Percentiles rank a stretch among this genome's conserved stretches.
phyloP scores from a whole-genome alignment of 37 sponge, comb jelly and placozoan species.

The Cliona cf. orientalis region DNA sequence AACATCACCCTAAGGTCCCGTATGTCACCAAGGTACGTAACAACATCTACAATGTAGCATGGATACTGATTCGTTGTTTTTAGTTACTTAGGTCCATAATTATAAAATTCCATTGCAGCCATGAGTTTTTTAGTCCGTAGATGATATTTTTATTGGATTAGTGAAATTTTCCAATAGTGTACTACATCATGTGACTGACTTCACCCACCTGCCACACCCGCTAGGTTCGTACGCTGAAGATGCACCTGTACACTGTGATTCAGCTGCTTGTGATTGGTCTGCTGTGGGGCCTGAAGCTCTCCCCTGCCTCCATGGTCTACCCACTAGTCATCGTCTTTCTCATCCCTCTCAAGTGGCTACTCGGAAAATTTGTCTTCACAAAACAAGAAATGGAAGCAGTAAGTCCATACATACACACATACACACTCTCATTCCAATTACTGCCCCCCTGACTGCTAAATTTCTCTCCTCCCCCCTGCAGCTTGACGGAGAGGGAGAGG shows the following conservation, averaged over 20 bases:
- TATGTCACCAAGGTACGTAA: slow-evolving; percentile 56
- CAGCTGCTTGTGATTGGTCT: slow-evolving; percentile 49
- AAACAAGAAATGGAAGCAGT: slow-evolving; percentile 63
- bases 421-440: not conserved
- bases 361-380: slow-evolving; percentile 55
- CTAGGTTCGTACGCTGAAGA: slow-evolving; percentile 69
- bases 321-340: slow-evolving; percentile 60
- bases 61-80: not conserved
- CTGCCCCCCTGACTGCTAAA: not conserved
- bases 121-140: too few relatives aligned
- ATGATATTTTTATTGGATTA: not conserved
- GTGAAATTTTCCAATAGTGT: not conserved
- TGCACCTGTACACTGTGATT: slow-evolving; percentile 67
- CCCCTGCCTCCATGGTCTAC: slow-evolving; percentile 59
- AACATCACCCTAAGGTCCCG: slow-evolving; percentile 65
- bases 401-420: slow-evolving; percentile 12
- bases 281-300: slow-evolving; percentile 66
- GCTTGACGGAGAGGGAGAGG: slow-evolving; percentile 71
- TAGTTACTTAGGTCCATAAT: not conserved
- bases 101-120: not conserved
- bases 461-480: slow-evolving; percentile 18
- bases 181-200: not conserved
- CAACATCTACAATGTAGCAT: not conserved
- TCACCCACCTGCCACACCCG: not conserved
- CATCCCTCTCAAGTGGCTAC: slow-evolving; percentile 44